Evolutionary conservation across 1,140 invertebrate species (phyloP).

Genomic region (Lucilia cuprina): DNA sequence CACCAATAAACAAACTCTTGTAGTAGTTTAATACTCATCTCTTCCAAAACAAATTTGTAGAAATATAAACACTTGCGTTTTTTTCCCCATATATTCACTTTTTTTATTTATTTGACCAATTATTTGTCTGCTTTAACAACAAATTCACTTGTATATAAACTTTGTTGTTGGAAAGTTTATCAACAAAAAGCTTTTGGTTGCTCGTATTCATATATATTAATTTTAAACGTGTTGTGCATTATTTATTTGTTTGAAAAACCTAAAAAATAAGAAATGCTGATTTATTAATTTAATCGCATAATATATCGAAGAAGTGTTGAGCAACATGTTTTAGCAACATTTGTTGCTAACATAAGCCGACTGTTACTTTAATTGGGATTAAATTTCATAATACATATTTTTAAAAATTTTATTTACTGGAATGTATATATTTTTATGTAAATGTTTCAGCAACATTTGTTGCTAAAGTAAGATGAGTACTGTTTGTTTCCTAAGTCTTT

Average conservation of each 20-base stretch:
- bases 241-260: neutral
- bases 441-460: slow-evolving; percentile 28
- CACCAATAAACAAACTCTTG: neutral
- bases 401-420: neutral
- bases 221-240: slow-evolving; percentile 19
- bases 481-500: slow-evolving; percentile 5
- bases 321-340: too few species aligned
- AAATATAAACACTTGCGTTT: neutral
- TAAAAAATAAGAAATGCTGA: slow-evolving; percentile 21
- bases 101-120: neutral
- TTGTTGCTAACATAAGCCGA: too few species aligned
- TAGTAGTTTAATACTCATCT: neutral
- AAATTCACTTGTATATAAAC: neutral
- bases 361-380: too few species aligned
- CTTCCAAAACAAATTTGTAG: neutral
- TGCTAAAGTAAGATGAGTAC: neutral
- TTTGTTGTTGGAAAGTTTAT: neutral
- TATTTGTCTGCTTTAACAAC: neutral
- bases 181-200: neutral
- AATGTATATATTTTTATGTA: neutral
- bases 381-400: neutral
- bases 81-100: neutral
- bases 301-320: too few species aligned
- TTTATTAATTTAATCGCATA: too few species aligned
- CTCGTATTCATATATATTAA: neutral